Percentiles rank a stretch among this genome's conserved stretches.
Evolutionary conservation across 1,140 invertebrate genomes (phyloP).

Genomic region (Cydia fagiglandana): DNA sequence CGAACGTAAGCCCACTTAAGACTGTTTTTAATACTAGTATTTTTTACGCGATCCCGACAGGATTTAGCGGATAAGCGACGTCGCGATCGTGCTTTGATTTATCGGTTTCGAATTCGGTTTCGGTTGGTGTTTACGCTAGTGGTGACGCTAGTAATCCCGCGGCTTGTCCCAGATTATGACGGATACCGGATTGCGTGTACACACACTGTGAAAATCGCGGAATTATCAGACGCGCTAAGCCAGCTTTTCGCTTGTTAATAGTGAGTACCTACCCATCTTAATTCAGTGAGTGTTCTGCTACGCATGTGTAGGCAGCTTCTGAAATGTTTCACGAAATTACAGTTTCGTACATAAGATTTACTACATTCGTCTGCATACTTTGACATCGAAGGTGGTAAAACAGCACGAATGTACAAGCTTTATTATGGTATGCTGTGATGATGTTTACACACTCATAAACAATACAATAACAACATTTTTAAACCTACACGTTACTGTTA

Average conservation of each 20-base stretch:
- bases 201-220: slow-evolving; percentile 55
- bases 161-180: slow-evolving; percentile 74
- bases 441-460: neutral
- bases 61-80: slow-evolving; percentile 76
- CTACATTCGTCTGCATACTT: neutral
- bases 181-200: slow-evolving; percentile 71
- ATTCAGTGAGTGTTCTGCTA: slow-evolving; percentile 19
- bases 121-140: slow-evolving; percentile 74
- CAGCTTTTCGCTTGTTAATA: slow-evolving; percentile 24
- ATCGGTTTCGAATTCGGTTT: slow-evolving; percentile 69
- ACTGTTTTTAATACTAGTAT: slow-evolving; percentile 79
- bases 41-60: slow-evolving; percentile 78
- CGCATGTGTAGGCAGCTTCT: neutral
- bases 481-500: too few species aligned
- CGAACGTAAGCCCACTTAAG: slow-evolving; percentile 78
- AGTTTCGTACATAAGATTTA: neutral
- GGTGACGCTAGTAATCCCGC: slow-evolving; percentile 70
- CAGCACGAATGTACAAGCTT: neutral
- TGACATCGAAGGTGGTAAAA: neutral
- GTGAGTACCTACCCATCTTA: slow-evolving; percentile 16
- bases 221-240: slow-evolving; percentile 40
- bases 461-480: too few species aligned
- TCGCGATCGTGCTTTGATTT: slow-evolving; percentile 77
- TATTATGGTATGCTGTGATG: neutral
- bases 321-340: slow-evolving; percentile 5